These are phyloP conservation scores for Clitarchus hookeri DNA, from an alignment of 2,888 invertebrate genomes.

Conservation along the genomic window DNA sequence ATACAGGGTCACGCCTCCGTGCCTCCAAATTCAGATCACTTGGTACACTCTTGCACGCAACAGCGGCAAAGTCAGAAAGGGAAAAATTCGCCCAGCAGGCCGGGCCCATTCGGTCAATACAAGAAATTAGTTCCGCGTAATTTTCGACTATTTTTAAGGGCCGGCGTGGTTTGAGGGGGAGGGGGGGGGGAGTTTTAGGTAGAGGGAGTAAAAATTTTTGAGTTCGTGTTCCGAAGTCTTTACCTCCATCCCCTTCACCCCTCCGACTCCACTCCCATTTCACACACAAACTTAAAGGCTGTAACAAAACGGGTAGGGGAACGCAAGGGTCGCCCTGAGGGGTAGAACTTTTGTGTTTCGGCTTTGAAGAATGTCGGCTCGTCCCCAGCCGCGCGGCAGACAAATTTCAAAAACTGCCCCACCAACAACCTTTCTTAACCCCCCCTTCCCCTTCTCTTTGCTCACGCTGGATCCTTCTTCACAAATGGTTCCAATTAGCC, in stretches of 20 bases:
- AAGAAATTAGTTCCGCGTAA: slow-evolving; percentile 1
- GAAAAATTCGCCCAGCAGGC: not conserved
- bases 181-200: not conserved
- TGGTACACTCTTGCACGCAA: not conserved
- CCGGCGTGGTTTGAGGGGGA: too few relatives aligned
- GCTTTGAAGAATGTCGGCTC: not conserved
- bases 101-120: not conserved
- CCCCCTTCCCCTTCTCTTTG: not conserved
- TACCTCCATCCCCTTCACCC: not conserved
- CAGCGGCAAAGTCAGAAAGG: not conserved
- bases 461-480: not conserved
- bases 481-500: not conserved
- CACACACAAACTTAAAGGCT: not conserved
- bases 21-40: not conserved
- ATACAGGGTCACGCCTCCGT: not conserved
- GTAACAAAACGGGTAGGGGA: not conserved
- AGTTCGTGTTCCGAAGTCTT: not conserved
- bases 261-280: not conserved
- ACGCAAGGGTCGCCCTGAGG: not conserved
- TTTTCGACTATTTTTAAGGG: slow-evolving; percentile 7
- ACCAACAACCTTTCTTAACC: not conserved
- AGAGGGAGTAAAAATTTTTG: too few relatives aligned
- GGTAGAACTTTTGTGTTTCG: not conserved
- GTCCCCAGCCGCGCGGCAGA: not conserved
- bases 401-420: not conserved